These are phyloP conservation scores for Kryphioiulus occultus DNA, from an alignment of 2,888 invertebrate genomes.

Conservation along the genomic window DNA sequence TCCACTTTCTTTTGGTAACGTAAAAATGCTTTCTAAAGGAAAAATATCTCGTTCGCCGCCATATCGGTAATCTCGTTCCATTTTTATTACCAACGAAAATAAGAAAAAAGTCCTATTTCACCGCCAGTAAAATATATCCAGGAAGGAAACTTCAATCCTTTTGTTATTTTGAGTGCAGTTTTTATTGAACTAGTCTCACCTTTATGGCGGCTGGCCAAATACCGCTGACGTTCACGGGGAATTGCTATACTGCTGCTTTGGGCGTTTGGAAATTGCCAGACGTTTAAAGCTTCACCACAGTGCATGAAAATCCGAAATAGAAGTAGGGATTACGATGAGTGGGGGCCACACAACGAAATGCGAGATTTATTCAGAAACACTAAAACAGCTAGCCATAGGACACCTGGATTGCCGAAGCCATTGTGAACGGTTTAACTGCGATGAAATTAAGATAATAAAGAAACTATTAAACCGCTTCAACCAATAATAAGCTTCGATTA, in stretches of 20 bases:
- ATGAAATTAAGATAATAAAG: neutral
- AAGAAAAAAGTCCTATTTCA: slow-evolving; percentile 24
- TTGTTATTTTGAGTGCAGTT: slow-evolving; percentile 35
- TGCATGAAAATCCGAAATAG: neutral
- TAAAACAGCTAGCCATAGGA: neutral
- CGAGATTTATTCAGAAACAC: neutral
- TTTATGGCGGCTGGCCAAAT: slow-evolving; percentile 18
- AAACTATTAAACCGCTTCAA: neutral
- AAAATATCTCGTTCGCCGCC: slow-evolving; percentile 8
- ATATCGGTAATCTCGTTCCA: slow-evolving; percentile 26
- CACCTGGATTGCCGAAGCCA: too few relatives aligned
- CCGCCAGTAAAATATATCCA: slow-evolving; percentile 18
- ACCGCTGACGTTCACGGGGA: neutral
- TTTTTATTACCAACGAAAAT: slow-evolving; percentile 27
- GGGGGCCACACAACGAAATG: neutral
- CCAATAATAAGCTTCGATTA: neutral
- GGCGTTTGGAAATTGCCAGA: slow-evolving; percentile 11
- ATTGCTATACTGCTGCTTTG: neutral
- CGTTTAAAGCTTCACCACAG: slow-evolving; percentile 31
- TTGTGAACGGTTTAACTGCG: neutral
- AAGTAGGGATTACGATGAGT: neutral
- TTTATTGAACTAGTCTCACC: slow-evolving; percentile 35
- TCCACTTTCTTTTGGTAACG: neutral
- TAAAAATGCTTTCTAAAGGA: neutral
- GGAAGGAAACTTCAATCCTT: slow-evolving; percentile 29